Percentiles rank a stretch among this genome's conserved stretches.
phyloP scores from a whole-genome alignment of 2,113 vertebrate species.

The Rostratula benghalensis region DNA sequence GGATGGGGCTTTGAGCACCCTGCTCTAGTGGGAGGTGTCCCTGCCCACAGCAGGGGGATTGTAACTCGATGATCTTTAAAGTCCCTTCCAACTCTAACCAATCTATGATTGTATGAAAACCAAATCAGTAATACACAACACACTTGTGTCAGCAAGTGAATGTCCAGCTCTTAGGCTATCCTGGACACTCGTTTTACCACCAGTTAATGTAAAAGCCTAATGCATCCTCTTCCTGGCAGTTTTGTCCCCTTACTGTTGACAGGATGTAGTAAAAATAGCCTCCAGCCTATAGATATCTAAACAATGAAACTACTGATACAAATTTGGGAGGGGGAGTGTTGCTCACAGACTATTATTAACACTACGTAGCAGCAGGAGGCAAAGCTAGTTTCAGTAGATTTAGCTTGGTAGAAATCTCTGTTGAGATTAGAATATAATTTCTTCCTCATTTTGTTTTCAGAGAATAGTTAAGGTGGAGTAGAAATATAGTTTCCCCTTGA shows the following conservation, averaged over 20 bases:
- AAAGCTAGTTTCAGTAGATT: background rate
- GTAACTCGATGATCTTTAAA: no score
- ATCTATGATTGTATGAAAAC: background rate
- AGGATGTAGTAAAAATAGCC: conserved; percentile 57
- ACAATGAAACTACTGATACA: background rate
- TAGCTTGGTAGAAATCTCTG: background rate
- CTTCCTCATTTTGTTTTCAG: conserved; percentile 7
- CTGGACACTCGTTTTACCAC: background rate
- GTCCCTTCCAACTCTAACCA: no score
- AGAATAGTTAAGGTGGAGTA: background rate
- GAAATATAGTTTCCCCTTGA: background rate
- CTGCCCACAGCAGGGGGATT: no score
- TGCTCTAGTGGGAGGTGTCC: no score
- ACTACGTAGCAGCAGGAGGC: background rate
- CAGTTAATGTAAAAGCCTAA: background rate
- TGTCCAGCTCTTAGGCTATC: background rate
- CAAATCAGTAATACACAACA: background rate
- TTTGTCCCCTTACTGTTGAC: background rate
- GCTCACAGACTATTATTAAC: background rate
- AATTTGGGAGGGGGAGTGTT: background rate
- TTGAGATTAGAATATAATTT: background rate
- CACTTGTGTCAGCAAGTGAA: background rate
- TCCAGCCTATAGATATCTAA: conserved; percentile 27
- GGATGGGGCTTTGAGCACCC: no score
- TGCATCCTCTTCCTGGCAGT: conserved; percentile 30